Base-by-base conservation (phyloP, 37 sponge, comb jelly and placozoan genomes). In the Aplysina aerophoba region DNA sequence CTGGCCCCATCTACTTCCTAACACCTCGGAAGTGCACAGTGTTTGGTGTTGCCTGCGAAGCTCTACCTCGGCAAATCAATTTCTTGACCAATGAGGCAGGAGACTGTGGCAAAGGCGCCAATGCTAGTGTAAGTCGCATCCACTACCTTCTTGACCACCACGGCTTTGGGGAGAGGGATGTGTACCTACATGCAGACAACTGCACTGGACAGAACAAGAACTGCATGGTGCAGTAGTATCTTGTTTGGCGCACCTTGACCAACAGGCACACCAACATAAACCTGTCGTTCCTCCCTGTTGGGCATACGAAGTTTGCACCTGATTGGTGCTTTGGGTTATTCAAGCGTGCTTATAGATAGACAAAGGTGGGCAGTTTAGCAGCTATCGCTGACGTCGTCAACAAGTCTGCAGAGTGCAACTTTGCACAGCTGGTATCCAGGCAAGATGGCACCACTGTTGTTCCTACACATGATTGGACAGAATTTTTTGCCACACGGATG, bases 1-100 rank as follows among this genome's bases (percentile, higher is more conserved):
- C 80, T 34, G 80, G 55, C 4, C 54, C 54, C 34, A 33, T 79
- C 57, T 79, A 79, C 36, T 79, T 79, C 57, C 54, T 79, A 6
- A 79, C 80, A 22, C 56, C 55, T 40, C 27, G 80, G 36, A 79
- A 79, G 56, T 79, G 80, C 36, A 22, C 56, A 39, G 36, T 79
- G 21, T 79, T 39, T 53, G 80, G 80, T 21, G 80, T 79, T 11
- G 38, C 37, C 33, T 73, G 74, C 28, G 74, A 73, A 73, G 35
- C 74, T 17, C 19, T 79, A 40, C 80, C 56, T 21, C 55, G 30
- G 4, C 63, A 62, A 62, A 25, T 79, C 54, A 41, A 36, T 12
- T 79, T 41, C 12, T 30, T 72, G 37, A 72, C 37, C 12, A 36
- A 72, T 35, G 36, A 72, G 73, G 73, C 37, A 63, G 27, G 24